Conservation (phyloP, 1,140 invertebrate genomes). For the Pectinophora gossypiella region DNA sequence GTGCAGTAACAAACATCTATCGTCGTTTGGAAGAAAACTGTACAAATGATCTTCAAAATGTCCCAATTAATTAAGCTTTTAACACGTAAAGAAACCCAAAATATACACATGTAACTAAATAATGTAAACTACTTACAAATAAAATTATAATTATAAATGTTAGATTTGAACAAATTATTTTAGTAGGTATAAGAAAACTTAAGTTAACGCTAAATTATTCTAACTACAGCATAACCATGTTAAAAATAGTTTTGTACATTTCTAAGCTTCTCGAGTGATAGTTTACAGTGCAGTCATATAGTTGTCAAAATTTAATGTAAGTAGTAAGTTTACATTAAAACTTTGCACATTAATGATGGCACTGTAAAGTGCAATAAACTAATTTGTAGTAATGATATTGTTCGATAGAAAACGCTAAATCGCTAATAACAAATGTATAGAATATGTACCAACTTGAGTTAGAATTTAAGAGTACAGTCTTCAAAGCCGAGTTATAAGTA, state of each 20-base stretch:
- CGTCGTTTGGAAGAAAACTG: not conserved
- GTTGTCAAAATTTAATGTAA: too few species aligned
- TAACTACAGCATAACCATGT: slow-evolving; percentile 56
- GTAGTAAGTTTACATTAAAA: too few species aligned
- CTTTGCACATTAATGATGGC: too few species aligned
- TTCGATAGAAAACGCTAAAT: slow-evolving; percentile 1
- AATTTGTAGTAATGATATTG: slow-evolving; percentile 3
- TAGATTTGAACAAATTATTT: too few species aligned
- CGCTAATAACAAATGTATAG: slow-evolving; percentile 2
- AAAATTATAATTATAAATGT: too few species aligned
- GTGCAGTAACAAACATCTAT: slow-evolving; percentile 40
- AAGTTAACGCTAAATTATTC: slow-evolving; percentile 54
- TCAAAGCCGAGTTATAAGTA: not conserved
- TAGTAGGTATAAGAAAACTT: not conserved
- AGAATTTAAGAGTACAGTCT: not conserved
- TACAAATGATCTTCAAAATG: too few species aligned
- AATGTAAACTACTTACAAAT: too few species aligned
- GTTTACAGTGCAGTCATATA: slow-evolving; percentile 14
- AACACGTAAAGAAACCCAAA: not conserved
- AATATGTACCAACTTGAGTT: not conserved
- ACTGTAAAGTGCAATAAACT: not conserved
- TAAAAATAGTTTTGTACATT: slow-evolving; percentile 64
- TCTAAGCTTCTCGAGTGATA: slow-evolving; percentile 56
- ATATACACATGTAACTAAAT: slow-evolving; percentile 7
- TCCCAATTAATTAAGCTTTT: not conserved